phyloP scores from a whole-genome alignment of 2,888 invertebrate genomes.

The Amphipyra berbera region DNA sequence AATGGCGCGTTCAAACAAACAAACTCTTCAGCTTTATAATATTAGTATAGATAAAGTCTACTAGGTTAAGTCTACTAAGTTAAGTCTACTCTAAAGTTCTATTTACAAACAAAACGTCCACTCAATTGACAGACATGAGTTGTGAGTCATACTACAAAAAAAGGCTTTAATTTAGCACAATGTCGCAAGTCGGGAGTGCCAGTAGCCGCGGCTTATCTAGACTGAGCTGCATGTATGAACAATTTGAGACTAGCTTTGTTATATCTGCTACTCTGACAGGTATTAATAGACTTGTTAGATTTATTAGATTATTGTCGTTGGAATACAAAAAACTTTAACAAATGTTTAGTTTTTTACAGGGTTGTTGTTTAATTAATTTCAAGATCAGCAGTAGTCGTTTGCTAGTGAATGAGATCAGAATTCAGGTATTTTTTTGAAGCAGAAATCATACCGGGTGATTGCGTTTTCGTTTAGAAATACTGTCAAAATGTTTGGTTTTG shows the following conservation, averaged over 20 bases:
- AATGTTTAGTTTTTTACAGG: not conserved
- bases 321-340: not conserved
- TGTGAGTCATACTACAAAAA: slow-evolving; percentile 33
- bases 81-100: slow-evolving; percentile 1
- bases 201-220: slow-evolving; percentile 20
- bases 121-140: slow-evolving; percentile 6
- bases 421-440: not conserved
- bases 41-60: too few species aligned
- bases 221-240: slow-evolving; percentile 21
- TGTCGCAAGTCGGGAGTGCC: slow-evolving; percentile 38
- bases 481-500: too few species aligned
- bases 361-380: not conserved
- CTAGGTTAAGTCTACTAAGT: too few species aligned
- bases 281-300: slow-evolving; percentile 11
- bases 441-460: too few species aligned
- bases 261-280: slow-evolving; percentile 5
- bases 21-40: too few species aligned
- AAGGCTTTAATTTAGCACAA: slow-evolving; percentile 37
- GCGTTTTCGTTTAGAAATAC: too few species aligned
- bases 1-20: too few species aligned
- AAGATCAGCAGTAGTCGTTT: slow-evolving; percentile 6
- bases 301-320: not conserved
- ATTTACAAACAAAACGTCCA: slow-evolving; percentile 40
- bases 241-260: slow-evolving; percentile 30
- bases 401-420: slow-evolving; percentile 28